Conservation (phyloP, 2,797 vertebrate genomes). For the Fringilla coelebs region DNA sequence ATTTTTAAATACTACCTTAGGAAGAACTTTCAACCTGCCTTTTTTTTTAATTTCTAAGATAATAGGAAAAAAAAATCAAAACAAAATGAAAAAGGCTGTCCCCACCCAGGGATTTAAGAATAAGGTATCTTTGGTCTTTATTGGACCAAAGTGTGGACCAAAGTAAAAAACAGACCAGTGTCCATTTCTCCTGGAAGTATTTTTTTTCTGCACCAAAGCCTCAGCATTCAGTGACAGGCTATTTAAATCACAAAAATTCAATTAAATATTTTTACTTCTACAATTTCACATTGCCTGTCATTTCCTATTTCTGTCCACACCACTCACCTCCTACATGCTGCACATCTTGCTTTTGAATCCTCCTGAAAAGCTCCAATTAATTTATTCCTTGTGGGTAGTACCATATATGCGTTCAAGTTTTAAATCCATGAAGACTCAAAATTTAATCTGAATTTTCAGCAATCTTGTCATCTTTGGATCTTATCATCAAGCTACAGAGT, state of each 20-base stretch:
- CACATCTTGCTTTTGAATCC: neutral
- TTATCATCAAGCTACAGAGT: neutral
- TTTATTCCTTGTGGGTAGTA: neutral
- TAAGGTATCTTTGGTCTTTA: neutral
- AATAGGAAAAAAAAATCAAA: neutral
- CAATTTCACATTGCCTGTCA: neutral
- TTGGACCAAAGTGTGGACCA: neutral
- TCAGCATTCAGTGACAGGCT: neutral
- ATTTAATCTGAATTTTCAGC: neutral
- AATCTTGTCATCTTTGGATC: neutral
- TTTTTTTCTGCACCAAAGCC: neutral
- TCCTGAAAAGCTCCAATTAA: neutral
- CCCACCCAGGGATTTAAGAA: neutral
- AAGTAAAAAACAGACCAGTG: neutral
- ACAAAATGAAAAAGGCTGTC: neutral
- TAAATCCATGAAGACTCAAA: neutral
- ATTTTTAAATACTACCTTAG: neutral
- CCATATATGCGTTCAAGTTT: neutral
- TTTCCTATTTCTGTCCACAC: neutral
- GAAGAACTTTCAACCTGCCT: neutral
- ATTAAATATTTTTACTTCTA: neutral
- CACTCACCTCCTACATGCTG: neutral
- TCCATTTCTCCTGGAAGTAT: neutral
- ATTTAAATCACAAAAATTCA: neutral
- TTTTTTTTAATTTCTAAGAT: neutral